phyloP scores from a whole-genome alignment of 2,888 invertebrate genomes.

The Apotomis betuletana region DNA sequence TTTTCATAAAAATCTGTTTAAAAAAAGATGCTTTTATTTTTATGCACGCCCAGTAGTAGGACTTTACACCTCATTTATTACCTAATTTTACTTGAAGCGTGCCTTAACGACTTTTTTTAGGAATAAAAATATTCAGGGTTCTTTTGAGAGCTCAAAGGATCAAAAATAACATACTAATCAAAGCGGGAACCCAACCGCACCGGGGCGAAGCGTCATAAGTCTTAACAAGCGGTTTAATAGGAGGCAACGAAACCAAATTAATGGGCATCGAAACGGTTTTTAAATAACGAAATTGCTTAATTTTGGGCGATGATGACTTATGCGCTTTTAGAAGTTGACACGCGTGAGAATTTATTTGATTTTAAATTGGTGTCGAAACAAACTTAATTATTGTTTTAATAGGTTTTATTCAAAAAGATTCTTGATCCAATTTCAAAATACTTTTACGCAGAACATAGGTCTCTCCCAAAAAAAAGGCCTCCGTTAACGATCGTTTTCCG shows the following conservation, averaged over 20 bases:
- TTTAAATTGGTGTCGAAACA: neutral
- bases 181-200: conserved; percentile 34
- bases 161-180: conserved; percentile 40
- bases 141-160: conserved; percentile 34
- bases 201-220: conserved; percentile 25
- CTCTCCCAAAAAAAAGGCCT: too few species aligned
- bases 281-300: conserved; percentile 51
- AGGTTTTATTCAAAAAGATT: too few species aligned
- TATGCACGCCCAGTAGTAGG: neutral
- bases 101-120: neutral
- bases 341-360: conserved; percentile 43
- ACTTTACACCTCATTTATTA: neutral
- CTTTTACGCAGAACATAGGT: too few species aligned
- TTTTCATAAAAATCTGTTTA: too few species aligned
- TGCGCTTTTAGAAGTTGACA: conserved; percentile 57
- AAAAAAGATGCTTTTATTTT: neutral
- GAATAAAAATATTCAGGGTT: neutral
- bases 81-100: neutral
- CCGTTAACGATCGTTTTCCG: too few species aligned
- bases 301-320: conserved; percentile 44
- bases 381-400: too few species aligned
- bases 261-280: conserved; percentile 34
- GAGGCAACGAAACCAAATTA: conserved; percentile 57
- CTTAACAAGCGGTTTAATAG: conserved; percentile 58
- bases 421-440: too few species aligned